Evolutionary conservation across 2,797 vertebrate genomes (phyloP), one percentile per base, ranked within the genome.

Genomic region (Leucoraja ocellata): DNA sequence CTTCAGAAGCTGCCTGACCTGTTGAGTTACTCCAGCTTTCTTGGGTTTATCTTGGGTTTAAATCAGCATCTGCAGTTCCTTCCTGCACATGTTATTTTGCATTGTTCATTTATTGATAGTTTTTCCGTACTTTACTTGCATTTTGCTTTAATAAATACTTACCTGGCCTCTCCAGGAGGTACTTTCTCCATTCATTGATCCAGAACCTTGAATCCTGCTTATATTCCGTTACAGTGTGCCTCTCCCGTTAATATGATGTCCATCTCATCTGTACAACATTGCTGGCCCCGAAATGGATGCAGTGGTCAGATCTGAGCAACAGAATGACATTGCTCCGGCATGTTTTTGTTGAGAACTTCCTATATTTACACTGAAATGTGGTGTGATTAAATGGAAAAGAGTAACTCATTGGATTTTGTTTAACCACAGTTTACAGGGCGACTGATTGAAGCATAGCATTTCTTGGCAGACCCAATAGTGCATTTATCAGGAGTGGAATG

Each of bases 391-490:
- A 28, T 74, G 81, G n/a, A 77, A 10, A 8, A 9, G 78, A 80
- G 73, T 78, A 63, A 78, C 93, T 32, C 71, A 84, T 80, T 93
- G 77, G 63, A 79, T 68, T 36, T 46, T 92, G 68, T 92, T 92
- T 74, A 76, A 76, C 73, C 58, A 73, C 93, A 93, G 93, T 93
- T 83, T 83, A 81, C 32, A 71, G 32, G 58, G 68, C 39, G 39
- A 28, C 58, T 84, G 93, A 84, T 92, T 92, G 68, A 92, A 92
- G 90, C 90, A 76, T 92, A 92, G 76, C 68, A 76, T 92, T 92
- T 74, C 71, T 54, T 74, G 90, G 71, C 90, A 58, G 14, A 28
- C 71, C 54, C 36, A 23, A 16, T 74, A 54, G 13, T n/a, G 68
- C 25, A 16, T 76, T 92, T 76, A 92, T 92, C 71, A 16, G 71